Conservation (phyloP, 1,140 invertebrate species). For the Saccostrea echinata region DNA sequence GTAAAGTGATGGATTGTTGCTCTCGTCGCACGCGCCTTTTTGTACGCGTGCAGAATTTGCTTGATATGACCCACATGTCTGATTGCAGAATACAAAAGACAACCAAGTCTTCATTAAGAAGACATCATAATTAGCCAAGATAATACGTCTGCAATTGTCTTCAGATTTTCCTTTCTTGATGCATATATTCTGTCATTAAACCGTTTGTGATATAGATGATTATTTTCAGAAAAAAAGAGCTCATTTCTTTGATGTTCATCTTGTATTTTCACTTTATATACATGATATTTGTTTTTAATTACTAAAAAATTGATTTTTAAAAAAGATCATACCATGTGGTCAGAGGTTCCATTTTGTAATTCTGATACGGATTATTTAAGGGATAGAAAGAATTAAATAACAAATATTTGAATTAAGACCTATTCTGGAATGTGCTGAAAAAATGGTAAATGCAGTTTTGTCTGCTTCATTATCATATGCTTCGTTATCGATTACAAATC, state of each 20-base stretch:
- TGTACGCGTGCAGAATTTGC: background rate
- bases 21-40: slow-evolving; percentile 9
- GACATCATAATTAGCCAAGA: slow-evolving; percentile 15
- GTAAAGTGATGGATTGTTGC: background rate
- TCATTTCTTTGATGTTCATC: no score
- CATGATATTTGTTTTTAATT: no score
- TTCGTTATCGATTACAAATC: background rate
- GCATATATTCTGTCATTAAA: background rate
- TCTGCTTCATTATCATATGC: background rate
- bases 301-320: no score
- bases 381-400: no score
- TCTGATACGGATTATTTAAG: no score
- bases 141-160: background rate
- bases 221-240: background rate
- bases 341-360: no score
- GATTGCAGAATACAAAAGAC: background rate
- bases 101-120: background rate
- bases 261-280: no score
- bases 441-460: background rate
- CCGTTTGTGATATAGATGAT: background rate
- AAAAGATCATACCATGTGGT: no score
- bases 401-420: no score
- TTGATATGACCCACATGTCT: slow-evolving; percentile 31
- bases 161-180: background rate
- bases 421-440: no score